Base-by-base conservation (phyloP, 2,888 invertebrate species). In the Erpobdella octoculata region DNA sequence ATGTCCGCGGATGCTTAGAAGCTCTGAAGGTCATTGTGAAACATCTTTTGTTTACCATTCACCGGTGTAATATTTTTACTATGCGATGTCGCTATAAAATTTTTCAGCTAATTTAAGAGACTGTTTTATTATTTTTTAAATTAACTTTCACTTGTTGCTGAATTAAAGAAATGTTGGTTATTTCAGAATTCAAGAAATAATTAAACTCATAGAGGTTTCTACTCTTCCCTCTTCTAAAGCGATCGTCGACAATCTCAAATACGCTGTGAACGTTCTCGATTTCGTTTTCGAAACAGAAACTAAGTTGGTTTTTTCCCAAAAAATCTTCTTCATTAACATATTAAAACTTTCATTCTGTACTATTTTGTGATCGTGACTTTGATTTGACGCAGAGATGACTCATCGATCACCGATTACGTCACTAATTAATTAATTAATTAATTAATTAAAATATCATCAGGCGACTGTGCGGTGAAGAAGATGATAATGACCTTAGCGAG, bases 401-500 rank as follows among this genome's bases (percentile, higher is more conserved):
- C 18, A n/a, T 53, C 53, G 6, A 53, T 53, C 18, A 6, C 28
- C 53, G 21, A 53, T 53, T 28, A 21, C 3, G 21, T 28, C 53
- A 53, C 8, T 9, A 21, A 53, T 53, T 58, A 65, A n/a, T 41
- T 53, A 21, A 36, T 62, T 38, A 25, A 70, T 28, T 12, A 59
- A 28, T 62, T 62, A n/a, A n/a, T n/a, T n/a, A n/a, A n/a, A 5
- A 61, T 46, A 18, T 64, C 71, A 8, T 38, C 67, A 36, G 48
- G 41, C 31, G 67, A 53, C 59, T 68, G 67, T 41, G 72, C 59
- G 31, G 59, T 37, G 72, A 38, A 84, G 94, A 94, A 83, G 95
- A 95, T 83, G 94, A 95, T 83, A 94, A 95, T 83, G 94, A 94
- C 84, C 85, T 95, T 77, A 92, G 93, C 58, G 94, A 94, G 84